Evolutionary conservation across 2,888 invertebrate species (phyloP).

Genomic region (Tipula lateralis): DNA sequence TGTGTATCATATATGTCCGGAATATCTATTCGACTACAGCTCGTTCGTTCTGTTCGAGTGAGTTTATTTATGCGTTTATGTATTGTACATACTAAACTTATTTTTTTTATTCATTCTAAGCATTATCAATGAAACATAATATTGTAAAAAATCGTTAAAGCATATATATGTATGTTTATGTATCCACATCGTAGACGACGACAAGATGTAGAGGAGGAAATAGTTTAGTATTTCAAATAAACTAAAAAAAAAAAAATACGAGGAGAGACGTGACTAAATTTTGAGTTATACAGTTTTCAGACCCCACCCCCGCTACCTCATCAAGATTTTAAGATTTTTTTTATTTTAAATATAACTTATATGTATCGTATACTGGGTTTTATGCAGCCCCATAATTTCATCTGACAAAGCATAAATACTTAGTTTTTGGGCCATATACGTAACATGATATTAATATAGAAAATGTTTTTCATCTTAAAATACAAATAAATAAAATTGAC

Average conservation of each 20-base stretch:
- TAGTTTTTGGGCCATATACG: neutral
- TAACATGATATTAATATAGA: neutral
- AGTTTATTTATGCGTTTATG: neutral
- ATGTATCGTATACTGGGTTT: no score
- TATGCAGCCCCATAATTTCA: neutral
- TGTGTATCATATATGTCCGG: neutral
- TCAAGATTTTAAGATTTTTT: neutral
- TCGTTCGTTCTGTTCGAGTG: neutral
- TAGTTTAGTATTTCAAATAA: slow-evolving; percentile 11
- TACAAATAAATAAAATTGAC: neutral
- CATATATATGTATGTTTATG: neutral
- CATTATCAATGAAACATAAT: slow-evolving; percentile 11
- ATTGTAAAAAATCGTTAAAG: neutral
- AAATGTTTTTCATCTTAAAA: neutral
- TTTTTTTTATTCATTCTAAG: neutral
- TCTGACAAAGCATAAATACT: neutral
- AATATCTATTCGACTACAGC: neutral
- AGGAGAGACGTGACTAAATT: neutral
- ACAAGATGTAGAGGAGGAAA: neutral
- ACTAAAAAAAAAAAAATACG: neutral
- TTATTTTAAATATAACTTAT: neutral
- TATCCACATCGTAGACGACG: neutral
- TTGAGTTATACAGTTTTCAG: neutral
- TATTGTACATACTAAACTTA: neutral
- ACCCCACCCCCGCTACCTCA: neutral